A percentile compares a stretch with the other conserved stretches of the same genome.
These are phyloP conservation scores for Poeciliopsis prolifica DNA, from an alignment of 2,113 vertebrate species.

Conservation along the genomic window DNA sequence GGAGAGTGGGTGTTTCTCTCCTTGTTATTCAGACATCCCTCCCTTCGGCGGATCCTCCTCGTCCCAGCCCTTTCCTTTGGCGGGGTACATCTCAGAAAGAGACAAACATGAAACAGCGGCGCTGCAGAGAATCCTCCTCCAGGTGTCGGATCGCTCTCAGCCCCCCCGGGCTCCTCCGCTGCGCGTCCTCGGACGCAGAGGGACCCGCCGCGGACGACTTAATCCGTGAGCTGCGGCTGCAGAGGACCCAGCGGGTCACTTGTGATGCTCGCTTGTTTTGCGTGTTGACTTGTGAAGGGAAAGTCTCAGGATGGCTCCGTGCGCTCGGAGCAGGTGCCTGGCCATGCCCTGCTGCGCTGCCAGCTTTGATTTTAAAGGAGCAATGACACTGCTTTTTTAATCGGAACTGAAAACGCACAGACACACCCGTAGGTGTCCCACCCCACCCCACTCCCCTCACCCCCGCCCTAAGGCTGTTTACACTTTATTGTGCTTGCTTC, in stretches of 20 bases:
- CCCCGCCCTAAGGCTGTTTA: background rate
- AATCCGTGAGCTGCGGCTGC: slow-evolving; percentile 19
- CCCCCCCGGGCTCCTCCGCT: slow-evolving; percentile 20
- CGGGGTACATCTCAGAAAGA: slow-evolving; percentile 45
- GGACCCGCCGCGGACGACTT: slow-evolving; percentile 15
- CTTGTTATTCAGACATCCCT: slow-evolving; percentile 75
- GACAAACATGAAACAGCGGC: slow-evolving; percentile 35
- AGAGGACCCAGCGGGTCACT: slow-evolving; percentile 12
- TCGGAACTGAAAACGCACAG: background rate
- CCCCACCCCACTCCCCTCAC: too few relatives aligned
- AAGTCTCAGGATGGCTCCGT: slow-evolving; percentile 21
- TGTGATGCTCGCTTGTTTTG: background rate
- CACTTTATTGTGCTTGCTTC: background rate
- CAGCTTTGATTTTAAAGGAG: slow-evolving; percentile 46
- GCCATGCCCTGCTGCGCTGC: slow-evolving; percentile 27
- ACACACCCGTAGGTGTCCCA: background rate
- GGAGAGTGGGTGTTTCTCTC: slow-evolving; percentile 73
- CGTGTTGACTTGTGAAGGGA: background rate
- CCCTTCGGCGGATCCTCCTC: slow-evolving; percentile 71
- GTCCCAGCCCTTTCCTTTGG: slow-evolving; percentile 62
- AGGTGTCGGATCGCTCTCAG: slow-evolving; percentile 40
- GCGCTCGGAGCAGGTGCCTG: slow-evolving; percentile 66
- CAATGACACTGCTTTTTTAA: slow-evolving; percentile 32
- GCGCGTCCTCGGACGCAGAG: background rate
- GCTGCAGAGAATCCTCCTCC: slow-evolving; percentile 49